These are phyloP conservation scores for Holcopasites calliopsidis DNA, from an alignment of 1,140 invertebrate species.

Conservation along the genomic window DNA sequence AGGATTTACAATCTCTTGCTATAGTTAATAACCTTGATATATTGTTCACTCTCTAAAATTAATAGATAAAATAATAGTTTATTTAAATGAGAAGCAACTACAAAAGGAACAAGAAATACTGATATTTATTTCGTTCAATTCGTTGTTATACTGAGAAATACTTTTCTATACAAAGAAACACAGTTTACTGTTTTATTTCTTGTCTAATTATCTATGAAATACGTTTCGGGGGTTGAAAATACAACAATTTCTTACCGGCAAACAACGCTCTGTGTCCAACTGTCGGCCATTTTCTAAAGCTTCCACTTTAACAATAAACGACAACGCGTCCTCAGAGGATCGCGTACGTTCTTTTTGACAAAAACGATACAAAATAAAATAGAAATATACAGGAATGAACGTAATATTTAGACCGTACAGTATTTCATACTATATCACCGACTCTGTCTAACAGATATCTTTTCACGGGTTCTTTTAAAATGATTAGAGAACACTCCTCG, in stretches of 20 bases:
- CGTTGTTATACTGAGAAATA: slow-evolving; percentile 5
- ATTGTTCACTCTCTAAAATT: not conserved
- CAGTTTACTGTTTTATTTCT: not conserved
- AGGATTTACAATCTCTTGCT: not conserved
- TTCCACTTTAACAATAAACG: slow-evolving; percentile 56
- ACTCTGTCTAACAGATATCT: slow-evolving; percentile 9
- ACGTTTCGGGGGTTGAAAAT: not conserved
- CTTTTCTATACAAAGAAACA: not conserved
- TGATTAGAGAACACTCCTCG: slow-evolving; percentile 4
- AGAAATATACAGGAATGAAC: not conserved
- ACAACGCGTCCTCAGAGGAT: slow-evolving; percentile 54
- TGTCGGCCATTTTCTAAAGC: slow-evolving; percentile 78
- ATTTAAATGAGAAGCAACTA: not conserved
- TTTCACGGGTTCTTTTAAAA: not conserved
- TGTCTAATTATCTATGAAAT: not conserved
- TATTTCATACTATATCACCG: not conserved
- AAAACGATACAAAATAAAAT: not conserved
- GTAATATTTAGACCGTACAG: not conserved
- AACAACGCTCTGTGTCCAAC: slow-evolving; percentile 73
- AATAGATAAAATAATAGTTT: not conserved
- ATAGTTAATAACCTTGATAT: not conserved
- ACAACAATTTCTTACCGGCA: slow-evolving; percentile 73
- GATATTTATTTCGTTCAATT: slow-evolving; percentile 9
- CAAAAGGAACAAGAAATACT: not conserved
- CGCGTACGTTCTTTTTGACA: slow-evolving; percentile 20